A percentile compares a stretch with the other conserved stretches of the same genome.
phyloP scores from a whole-genome alignment of 1,140 invertebrate genomes.

The Drosophila bocki region DNA sequence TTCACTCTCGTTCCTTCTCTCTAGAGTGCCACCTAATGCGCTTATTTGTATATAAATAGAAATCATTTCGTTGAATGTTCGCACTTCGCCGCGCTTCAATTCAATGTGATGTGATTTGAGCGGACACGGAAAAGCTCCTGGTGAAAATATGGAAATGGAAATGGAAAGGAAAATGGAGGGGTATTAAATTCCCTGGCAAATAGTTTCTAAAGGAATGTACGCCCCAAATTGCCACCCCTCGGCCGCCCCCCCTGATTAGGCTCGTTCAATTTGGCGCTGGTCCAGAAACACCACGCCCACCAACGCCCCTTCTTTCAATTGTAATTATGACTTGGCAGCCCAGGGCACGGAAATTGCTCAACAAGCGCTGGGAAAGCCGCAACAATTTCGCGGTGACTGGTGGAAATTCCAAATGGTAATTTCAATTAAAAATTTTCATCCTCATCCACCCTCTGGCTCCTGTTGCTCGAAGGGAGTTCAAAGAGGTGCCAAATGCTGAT shows the following conservation, averaged over 20 bases:
- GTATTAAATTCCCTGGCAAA: slow-evolving; percentile 17
- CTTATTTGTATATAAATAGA: slow-evolving; percentile 57
- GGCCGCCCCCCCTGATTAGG: slow-evolving; percentile 33
- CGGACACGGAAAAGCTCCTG: slow-evolving; percentile 5
- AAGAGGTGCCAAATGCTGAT: slow-evolving; percentile 48
- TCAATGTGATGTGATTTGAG: slow-evolving; percentile 51
- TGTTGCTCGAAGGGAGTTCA: slow-evolving; percentile 44
- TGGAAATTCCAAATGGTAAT: slow-evolving; percentile 68
- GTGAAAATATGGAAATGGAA: not conserved
- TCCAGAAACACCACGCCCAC: slow-evolving; percentile 11
- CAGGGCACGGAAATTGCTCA: slow-evolving; percentile 40
- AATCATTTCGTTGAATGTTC: slow-evolving; percentile 36
- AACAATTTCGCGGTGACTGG: slow-evolving; percentile 44
- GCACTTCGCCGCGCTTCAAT: slow-evolving; percentile 16
- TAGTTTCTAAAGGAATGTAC: slow-evolving; percentile 41
- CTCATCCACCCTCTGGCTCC: not conserved
- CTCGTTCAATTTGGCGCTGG: slow-evolving; percentile 46
- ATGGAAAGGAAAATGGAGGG: slow-evolving; percentile 7
- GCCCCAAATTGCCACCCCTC: slow-evolving; percentile 12
- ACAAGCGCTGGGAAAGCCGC: slow-evolving; percentile 19
- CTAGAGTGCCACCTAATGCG: slow-evolving; percentile 24
- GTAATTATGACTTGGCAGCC: slow-evolving; percentile 64
- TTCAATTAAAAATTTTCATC: slow-evolving; percentile 71
- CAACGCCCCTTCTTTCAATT: slow-evolving; percentile 34
- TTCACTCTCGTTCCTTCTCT: not conserved